Base-by-base conservation (phyloP, 1,140 invertebrate species). In the Diachasma alloeum region DNA sequence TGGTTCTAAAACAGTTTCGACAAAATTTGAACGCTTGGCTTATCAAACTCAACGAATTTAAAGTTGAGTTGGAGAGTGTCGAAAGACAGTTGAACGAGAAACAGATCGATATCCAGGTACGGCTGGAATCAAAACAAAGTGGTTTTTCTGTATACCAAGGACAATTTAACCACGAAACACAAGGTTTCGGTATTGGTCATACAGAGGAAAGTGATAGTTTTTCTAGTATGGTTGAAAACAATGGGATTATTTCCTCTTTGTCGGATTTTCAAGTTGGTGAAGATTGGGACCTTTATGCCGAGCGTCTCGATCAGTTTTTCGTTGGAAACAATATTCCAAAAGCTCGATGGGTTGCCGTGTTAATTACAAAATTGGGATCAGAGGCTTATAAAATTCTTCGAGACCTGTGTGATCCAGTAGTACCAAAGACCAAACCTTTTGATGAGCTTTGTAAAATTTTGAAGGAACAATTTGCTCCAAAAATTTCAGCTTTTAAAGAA, bases 261-360 rank as follows among this genome's bases (percentile, higher is more conserved):
- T 4, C 46, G 11, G 81, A 82, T 31, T 82, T 81, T 69, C 59
- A 75, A 44, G 56, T 78, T 10, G 48, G 71, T 4, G 73, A 82
- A 5, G 81, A 82, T 46, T 82, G 78, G 81, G 74, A 80, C 0
- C 26, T 81, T 6, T 82, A 81, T 11, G 42, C 75, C 24, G 78
- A 78, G 37, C 37, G 71, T 19, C 44, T 81, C 9, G 69, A 75
- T 19, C 81, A 81, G n/a, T 83, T 81, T 74, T 79, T 81, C 48
- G 37, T 80, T 10, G 79, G 78, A 24, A 83, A 81, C 70, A 63
- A 56, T 36, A 72, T 81, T 0, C 13, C 9, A 0, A 48, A 81
- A 0, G 59, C 73, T 9, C 71, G 78, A 39, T 76, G 79, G 31
- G 80, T 81, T 4, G 56, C 78, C 6, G 76, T 77, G 4, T 73